Evolutionary conservation across 2,888 invertebrate species (phyloP).

Genomic region (Parnassius mnemosyne): DNA sequence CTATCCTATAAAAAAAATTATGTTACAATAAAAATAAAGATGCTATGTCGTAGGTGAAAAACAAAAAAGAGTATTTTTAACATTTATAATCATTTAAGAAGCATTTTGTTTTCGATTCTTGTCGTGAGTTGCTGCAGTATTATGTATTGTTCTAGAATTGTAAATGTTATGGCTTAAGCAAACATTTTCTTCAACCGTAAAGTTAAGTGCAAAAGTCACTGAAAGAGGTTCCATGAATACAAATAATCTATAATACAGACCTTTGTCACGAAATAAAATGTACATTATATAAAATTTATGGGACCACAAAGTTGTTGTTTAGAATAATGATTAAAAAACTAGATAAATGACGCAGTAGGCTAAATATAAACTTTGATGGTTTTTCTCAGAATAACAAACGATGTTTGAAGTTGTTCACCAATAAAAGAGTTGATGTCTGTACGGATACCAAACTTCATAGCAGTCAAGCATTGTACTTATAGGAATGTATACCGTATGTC

Average conservation of each 20-base stretch:
- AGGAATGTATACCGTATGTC: no score
- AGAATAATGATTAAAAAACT: neutral
- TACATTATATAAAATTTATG: constrained; percentile 15
- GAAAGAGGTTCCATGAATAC: constrained; percentile 24
- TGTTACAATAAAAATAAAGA: no score
- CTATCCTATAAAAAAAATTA: no score
- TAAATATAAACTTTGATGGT: no score
- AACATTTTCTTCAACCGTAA: constrained; percentile 22
- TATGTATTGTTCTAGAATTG: constrained; percentile 18
- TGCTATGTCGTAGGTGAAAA: no score
- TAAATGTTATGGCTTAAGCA: constrained; percentile 25
- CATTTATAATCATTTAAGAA: constrained; percentile 3
- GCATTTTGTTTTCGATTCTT: constrained; percentile 12
- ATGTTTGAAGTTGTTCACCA: no score
- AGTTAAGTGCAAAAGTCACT: constrained; percentile 25
- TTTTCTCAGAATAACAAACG: no score
- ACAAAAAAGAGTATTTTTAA: no score
- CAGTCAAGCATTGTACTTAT: no score
- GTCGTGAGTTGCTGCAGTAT: constrained; percentile 15
- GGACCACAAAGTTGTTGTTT: neutral
- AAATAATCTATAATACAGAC: constrained; percentile 17
- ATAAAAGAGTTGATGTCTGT: no score
- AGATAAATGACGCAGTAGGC: no score
- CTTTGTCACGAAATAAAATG: constrained; percentile 16
- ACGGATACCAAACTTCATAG: no score